Conservation (phyloP, 1,140 invertebrate species). For the Nymphalis io region DNA sequence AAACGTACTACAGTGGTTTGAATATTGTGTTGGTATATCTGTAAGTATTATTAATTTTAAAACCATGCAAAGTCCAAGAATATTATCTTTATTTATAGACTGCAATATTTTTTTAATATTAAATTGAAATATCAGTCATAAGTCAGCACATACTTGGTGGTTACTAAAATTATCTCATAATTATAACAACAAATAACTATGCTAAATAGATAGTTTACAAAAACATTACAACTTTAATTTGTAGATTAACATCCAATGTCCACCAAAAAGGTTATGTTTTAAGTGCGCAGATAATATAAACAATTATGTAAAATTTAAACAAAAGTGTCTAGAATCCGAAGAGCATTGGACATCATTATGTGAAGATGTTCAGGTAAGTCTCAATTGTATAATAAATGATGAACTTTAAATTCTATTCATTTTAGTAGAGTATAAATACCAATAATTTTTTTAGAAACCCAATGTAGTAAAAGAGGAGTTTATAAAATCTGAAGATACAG, state of each 20-base stretch:
- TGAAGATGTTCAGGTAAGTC: neutral
- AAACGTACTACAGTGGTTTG: conserved; percentile 19
- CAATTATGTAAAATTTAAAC: conserved; percentile 30
- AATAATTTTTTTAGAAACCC: too few relatives aligned
- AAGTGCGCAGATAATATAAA: conserved; percentile 18
- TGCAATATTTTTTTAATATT: too few relatives aligned
- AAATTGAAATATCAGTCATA: too few relatives aligned
- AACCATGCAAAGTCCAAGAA: conserved; percentile 1
- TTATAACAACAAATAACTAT: too few relatives aligned
- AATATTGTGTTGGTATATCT: conserved; percentile 27
- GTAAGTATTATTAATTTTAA: conserved; percentile 17
- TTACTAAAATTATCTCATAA: too few relatives aligned
- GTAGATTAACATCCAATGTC: conserved; percentile 13
- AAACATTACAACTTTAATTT: neutral
- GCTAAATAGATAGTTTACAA: too few relatives aligned
- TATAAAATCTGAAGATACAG: neutral
- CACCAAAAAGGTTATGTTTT: conserved; percentile 14
- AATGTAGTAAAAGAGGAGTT: neutral
- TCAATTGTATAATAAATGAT: neutral
- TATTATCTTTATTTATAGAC: conserved; percentile 8
- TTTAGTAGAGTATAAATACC: too few relatives aligned
- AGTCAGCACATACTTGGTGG: too few relatives aligned
- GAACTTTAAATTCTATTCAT: neutral
- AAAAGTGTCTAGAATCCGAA: conserved; percentile 26
- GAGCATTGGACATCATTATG: conserved; percentile 17